These are phyloP conservation scores for Podarcis raffonei DNA, from an alignment of 2,113 vertebrate genomes.

Conservation along the genomic window DNA sequence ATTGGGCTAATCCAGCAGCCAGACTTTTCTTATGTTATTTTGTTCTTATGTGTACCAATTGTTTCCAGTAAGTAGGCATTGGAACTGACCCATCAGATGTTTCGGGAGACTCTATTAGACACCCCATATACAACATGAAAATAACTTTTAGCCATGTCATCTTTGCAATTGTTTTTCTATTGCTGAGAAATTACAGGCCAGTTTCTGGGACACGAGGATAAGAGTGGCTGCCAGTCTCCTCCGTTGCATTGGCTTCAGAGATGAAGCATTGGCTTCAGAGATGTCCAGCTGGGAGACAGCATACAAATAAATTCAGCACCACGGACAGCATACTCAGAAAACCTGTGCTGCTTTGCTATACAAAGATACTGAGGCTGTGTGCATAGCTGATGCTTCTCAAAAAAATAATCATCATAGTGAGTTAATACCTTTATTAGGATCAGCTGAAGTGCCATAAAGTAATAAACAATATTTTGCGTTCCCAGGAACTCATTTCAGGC, in stretches of 20 bases:
- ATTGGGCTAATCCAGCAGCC: too few species aligned
- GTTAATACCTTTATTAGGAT: not conserved
- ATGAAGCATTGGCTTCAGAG: too few species aligned
- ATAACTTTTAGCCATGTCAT: too few species aligned
- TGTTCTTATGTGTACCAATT: too few species aligned
- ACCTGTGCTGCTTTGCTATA: not conserved
- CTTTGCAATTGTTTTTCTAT: not conserved
- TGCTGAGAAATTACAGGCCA: not conserved
- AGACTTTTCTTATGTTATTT: too few species aligned
- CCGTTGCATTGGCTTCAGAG: not conserved
- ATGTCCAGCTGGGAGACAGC: not conserved
- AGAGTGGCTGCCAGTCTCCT: not conserved
- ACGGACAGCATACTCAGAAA: not conserved
- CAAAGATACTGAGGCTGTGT: not conserved
- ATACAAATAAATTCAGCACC: not conserved
- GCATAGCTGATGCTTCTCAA: not conserved
- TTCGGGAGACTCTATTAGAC: too few species aligned
- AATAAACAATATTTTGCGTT: not conserved
- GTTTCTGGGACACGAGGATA: not conserved
- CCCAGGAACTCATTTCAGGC: not conserved
- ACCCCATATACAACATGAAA: too few species aligned
- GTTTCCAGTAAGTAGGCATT: too few species aligned
- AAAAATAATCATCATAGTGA: not conserved
- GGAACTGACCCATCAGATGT: too few species aligned
- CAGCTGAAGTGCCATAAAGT: not conserved